Conservation (phyloP, 1,140 invertebrate genomes). For the Drosophila kepulauana region DNA sequence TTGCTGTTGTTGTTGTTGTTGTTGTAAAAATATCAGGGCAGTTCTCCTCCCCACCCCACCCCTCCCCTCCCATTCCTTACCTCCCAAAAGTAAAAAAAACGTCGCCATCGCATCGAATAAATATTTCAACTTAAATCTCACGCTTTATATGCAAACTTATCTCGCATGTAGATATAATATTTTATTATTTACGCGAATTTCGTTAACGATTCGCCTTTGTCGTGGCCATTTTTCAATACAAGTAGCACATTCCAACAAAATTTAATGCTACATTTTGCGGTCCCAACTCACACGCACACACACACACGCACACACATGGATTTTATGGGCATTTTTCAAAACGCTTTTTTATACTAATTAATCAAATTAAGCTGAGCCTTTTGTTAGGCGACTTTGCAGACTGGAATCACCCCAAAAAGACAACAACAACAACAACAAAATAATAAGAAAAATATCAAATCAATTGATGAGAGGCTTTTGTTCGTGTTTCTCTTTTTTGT, state of each 20-base stretch:
- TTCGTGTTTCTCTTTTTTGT: neutral
- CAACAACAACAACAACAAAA: too few species aligned
- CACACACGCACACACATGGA: slow-evolving; percentile 26
- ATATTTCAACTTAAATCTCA: slow-evolving; percentile 76
- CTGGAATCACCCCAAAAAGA: slow-evolving; percentile 30
- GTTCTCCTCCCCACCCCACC: neutral
- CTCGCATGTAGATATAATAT: slow-evolving; percentile 33
- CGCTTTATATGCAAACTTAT: slow-evolving; percentile 63
- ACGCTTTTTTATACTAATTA: slow-evolving; percentile 77
- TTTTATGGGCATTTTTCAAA: slow-evolving; percentile 57
- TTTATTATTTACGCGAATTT: slow-evolving; percentile 52
- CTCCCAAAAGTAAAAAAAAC: neutral
- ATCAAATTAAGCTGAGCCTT: slow-evolving; percentile 79
- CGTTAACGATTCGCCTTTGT: slow-evolving; percentile 59
- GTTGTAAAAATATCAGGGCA: slow-evolving; percentile 66
- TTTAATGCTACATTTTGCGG: slow-evolving; percentile 52
- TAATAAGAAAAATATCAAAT: slow-evolving; percentile 11
- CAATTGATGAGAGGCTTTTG: slow-evolving; percentile 16
- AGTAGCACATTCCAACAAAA: slow-evolving; percentile 73
- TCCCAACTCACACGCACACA: slow-evolving; percentile 13
- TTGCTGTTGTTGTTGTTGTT: slow-evolving; percentile 29
- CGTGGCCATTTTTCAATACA: slow-evolving; percentile 75
- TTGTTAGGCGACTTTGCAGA: slow-evolving; percentile 51
- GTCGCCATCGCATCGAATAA: slow-evolving; percentile 59
- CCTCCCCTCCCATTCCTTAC: neutral